Evolutionary conservation across 2,113 vertebrate species (phyloP).

Genomic region (Hyperoodon ampullatus): DNA sequence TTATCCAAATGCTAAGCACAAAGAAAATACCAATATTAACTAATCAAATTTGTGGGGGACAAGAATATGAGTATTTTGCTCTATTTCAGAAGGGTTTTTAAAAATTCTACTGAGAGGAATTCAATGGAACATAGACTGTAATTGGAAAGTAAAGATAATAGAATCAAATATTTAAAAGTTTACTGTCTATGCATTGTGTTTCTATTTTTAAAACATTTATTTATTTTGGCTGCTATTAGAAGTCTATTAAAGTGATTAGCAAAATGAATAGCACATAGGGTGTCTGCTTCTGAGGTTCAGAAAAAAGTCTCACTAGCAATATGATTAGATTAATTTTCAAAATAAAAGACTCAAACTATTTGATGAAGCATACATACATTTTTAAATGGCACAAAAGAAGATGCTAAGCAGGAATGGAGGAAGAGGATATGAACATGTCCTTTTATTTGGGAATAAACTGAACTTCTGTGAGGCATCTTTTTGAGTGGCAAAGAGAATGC

Average conservation of each 20-base stretch:
- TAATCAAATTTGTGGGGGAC: neutral
- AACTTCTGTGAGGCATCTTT: neutral
- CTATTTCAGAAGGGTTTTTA: neutral
- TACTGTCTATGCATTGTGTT: neutral
- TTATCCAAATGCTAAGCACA: neutral
- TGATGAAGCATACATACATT: neutral
- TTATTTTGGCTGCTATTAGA: too few relatives aligned
- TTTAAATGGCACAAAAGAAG: neutral
- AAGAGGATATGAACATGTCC: neutral
- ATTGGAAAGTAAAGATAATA: neutral
- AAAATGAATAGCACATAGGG: neutral
- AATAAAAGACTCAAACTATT: neutral
- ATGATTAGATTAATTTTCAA: neutral
- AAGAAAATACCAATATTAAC: neutral
- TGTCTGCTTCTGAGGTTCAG: neutral
- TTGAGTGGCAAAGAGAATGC: neutral
- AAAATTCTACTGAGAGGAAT: neutral
- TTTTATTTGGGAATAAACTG: neutral
- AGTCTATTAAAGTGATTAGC: too few relatives aligned
- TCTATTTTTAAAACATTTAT: neutral
- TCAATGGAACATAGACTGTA: neutral
- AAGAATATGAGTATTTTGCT: neutral
- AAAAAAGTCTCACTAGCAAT: neutral
- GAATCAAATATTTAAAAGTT: neutral
- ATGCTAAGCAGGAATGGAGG: neutral